phyloP scores from a whole-genome alignment of 1,140 invertebrate genomes.

The Drosophila fuyamai region DNA sequence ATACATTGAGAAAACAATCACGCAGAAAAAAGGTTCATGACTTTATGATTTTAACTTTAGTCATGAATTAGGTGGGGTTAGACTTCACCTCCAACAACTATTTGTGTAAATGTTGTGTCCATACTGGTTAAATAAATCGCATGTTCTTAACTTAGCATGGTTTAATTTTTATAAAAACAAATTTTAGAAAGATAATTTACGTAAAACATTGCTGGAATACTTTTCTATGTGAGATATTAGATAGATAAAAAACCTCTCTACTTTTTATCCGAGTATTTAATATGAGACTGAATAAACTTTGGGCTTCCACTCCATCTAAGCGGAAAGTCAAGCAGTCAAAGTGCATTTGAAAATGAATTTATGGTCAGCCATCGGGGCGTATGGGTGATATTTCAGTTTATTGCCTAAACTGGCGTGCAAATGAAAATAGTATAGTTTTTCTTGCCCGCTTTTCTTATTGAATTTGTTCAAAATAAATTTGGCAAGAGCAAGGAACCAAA shows the following conservation, averaged over 20 bases:
- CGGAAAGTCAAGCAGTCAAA: conserved; percentile 77
- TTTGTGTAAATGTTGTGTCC: background rate
- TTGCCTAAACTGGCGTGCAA: conserved; percentile 37
- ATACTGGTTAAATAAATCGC: too few species aligned
- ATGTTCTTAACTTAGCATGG: too few species aligned
- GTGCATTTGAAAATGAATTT: conserved; percentile 66
- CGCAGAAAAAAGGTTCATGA: background rate
- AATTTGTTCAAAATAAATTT: conserved; percentile 36
- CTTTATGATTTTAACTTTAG: conserved; percentile 2
- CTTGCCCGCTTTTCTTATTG: conserved; percentile 19
- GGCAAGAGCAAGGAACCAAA: background rate
- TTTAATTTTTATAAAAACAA: too few species aligned
- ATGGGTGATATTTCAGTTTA: conserved; percentile 64
- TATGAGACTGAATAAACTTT: conserved; percentile 27
- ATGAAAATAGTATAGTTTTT: conserved; percentile 59
- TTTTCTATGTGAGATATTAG: too few species aligned
- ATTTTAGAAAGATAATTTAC: too few species aligned
- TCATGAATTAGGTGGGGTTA: background rate
- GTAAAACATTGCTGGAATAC: too few species aligned
- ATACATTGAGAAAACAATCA: conserved; percentile 18
- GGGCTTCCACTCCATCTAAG: conserved; percentile 40
- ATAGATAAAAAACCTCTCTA: background rate
- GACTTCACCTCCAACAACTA: background rate
- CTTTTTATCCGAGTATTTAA: background rate
- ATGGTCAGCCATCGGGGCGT: conserved; percentile 49